These are phyloP conservation scores for Corticium candelabrum DNA, from an alignment of 37 sponge, comb jelly and placozoan genomes.

Conservation along the genomic window DNA sequence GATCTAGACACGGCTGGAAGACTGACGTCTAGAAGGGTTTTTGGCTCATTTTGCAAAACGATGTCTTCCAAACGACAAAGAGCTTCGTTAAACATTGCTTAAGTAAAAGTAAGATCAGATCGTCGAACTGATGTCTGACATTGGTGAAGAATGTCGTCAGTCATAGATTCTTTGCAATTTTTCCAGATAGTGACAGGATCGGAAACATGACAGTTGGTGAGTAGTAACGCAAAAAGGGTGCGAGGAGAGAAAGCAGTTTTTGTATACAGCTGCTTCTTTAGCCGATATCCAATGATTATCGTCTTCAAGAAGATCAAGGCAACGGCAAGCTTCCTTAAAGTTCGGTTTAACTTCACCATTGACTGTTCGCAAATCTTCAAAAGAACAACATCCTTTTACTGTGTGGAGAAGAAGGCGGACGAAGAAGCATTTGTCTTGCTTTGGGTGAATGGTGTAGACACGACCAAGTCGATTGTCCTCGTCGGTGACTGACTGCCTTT, in stretches of 20 bases:
- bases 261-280: conserved; percentile 27
- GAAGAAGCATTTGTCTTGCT: conserved; percentile 33
- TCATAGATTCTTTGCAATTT: conserved; percentile 19
- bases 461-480: conserved; percentile 6
- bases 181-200: conserved; percentile 19
- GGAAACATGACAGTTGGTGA: conserved; percentile 11
- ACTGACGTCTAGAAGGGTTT: not conserved
- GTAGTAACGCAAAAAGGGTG: conserved; percentile 30
- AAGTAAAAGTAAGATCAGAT: not conserved
- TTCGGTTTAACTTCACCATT: conserved; percentile 22
- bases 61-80: not conserved
- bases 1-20: not conserved
- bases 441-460: conserved; percentile 32
- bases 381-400: conserved; percentile 19
- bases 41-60: not conserved
- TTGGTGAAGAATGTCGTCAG: conserved; percentile 23
- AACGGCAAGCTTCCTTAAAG: conserved; percentile 33
- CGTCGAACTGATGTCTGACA: not conserved
- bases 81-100: not conserved
- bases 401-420: conserved; percentile 38
- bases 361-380: conserved; percentile 20
- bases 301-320: conserved; percentile 35
- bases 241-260: conserved; percentile 9
- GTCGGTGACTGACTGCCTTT: conserved; percentile 11
- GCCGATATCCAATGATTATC: conserved; percentile 30